phyloP scores from a whole-genome alignment of 2,888 invertebrate genomes.

The Chorisops tibialis region DNA sequence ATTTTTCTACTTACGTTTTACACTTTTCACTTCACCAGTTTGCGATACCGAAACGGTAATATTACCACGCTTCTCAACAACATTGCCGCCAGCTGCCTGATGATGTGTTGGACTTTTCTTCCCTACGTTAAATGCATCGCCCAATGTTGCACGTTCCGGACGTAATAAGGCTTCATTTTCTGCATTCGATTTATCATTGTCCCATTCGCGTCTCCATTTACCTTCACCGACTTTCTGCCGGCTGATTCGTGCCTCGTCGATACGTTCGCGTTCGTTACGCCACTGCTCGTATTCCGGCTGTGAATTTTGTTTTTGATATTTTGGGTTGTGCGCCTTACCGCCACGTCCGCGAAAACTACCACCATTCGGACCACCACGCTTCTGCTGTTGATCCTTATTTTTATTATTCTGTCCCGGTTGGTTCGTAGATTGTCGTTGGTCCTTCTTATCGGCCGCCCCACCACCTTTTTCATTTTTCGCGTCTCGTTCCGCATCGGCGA shows the following conservation, averaged over 20 bases:
- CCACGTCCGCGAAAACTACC: constrained; percentile 32
- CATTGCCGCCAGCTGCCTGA: neutral
- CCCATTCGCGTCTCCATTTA: constrained; percentile 54
- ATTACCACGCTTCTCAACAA: constrained; percentile 34
- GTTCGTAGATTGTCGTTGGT: constrained; percentile 27
- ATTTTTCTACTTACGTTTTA: constrained; percentile 38
- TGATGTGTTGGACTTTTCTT: constrained; percentile 27
- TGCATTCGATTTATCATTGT: constrained; percentile 47
- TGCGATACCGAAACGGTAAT: constrained; percentile 36
- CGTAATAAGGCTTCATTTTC: constrained; percentile 21
- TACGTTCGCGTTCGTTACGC: constrained; percentile 51
- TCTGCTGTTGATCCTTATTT: constrained; percentile 27
- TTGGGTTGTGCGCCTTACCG: constrained; percentile 18
- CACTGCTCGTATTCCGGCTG: constrained; percentile 48
- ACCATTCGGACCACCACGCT: constrained; percentile 27
- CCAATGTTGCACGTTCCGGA: constrained; percentile 25
- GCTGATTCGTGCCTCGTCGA: constrained; percentile 51
- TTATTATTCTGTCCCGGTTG: constrained; percentile 22
- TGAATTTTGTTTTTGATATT: constrained; percentile 34
- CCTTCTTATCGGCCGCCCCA: constrained; percentile 25
- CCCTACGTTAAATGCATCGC: constrained; percentile 16
- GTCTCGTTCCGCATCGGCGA: constrained; percentile 52
- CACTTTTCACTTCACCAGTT: constrained; percentile 37
- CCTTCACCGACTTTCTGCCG: constrained; percentile 52
- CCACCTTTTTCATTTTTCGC: neutral